A percentile compares a stretch with the other conserved stretches of the same genome.
Conservation (phyloP, 2,113 vertebrate species). For the Sakesphorus luctuosus region DNA sequence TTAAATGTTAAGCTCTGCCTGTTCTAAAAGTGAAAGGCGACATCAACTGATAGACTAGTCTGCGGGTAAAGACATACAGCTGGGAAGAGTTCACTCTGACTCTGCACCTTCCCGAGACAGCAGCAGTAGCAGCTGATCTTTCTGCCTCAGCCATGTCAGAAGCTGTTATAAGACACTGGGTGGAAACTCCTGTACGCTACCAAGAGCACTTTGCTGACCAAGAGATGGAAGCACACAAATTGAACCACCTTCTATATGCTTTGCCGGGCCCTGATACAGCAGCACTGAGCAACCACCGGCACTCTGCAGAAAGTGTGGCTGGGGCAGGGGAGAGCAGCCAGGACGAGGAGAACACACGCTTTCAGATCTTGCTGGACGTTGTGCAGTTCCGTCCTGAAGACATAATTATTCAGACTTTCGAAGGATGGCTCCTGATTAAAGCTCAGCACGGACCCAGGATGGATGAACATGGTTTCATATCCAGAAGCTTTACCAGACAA, state of each 20-base stretch:
- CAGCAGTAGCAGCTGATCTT: neutral
- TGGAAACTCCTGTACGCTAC: constrained; percentile 80
- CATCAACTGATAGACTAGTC: neutral
- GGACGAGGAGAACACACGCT: constrained; percentile 28
- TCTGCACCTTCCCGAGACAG: neutral
- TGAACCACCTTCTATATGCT: constrained; percentile 80
- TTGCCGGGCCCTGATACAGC: constrained; percentile 76
- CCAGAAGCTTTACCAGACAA: constrained; percentile 82
- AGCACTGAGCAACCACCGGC: neutral
- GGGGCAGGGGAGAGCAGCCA: neutral
- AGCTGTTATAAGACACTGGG: constrained; percentile 77
- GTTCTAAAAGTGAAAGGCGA: constrained; percentile 47
- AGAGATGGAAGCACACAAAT: constrained; percentile 70
- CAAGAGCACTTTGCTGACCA: constrained; percentile 72
- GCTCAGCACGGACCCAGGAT: constrained; percentile 80
- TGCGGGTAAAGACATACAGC: neutral
- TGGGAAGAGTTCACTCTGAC: neutral
- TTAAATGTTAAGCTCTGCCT: constrained; percentile 29
- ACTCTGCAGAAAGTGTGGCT: fast-evolving
- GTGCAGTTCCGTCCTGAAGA: constrained; percentile 86
- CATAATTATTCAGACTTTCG: constrained; percentile 86
- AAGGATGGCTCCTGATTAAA: constrained; percentile 86
- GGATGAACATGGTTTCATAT: constrained; percentile 84
- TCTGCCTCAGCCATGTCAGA: constrained; percentile 73
- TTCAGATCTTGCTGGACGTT: constrained; percentile 82